phyloP scores from a whole-genome alignment of 2,888 invertebrate genomes.

The Smittia sp. region DNA sequence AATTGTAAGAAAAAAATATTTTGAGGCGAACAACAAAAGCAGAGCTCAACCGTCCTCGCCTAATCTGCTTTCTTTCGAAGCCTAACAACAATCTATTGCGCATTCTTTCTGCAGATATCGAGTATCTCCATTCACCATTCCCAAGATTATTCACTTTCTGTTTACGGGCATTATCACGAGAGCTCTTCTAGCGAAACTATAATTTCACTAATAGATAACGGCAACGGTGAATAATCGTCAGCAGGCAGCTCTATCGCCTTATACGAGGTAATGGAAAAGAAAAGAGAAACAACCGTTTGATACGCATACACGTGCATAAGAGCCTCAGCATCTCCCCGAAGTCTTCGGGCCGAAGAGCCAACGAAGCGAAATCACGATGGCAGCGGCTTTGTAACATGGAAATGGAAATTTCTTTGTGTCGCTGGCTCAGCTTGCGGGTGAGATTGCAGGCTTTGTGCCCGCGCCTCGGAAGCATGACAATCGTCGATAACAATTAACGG shows the following conservation, averaged over 20 bases:
- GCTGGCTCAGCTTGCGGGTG: neutral
- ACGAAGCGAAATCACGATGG: neutral
- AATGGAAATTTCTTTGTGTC: conserved; percentile 10
- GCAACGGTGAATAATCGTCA: neutral
- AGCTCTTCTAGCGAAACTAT: neutral
- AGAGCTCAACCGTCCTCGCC: neutral
- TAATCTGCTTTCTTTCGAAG: neutral
- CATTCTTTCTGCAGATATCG: neutral
- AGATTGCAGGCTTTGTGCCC: neutral
- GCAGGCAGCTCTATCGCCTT: conserved; percentile 29
- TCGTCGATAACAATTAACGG: neutral
- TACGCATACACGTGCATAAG: conserved; percentile 37
- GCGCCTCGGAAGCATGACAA: neutral
- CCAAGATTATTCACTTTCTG: neutral
- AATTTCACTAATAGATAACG: conserved; percentile 40
- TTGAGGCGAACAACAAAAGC: neutral
- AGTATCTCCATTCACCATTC: neutral
- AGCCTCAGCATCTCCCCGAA: neutral
- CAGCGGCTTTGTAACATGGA: neutral
- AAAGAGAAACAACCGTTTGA: conserved; percentile 37
- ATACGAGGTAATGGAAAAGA: conserved; percentile 1
- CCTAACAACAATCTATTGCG: neutral
- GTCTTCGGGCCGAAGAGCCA: too few species aligned
- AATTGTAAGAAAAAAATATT: neutral
- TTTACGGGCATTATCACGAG: neutral